These are phyloP conservation scores for Chydorus sphaericus DNA, from an alignment of 2,888 invertebrate genomes.

Conservation along the genomic window DNA sequence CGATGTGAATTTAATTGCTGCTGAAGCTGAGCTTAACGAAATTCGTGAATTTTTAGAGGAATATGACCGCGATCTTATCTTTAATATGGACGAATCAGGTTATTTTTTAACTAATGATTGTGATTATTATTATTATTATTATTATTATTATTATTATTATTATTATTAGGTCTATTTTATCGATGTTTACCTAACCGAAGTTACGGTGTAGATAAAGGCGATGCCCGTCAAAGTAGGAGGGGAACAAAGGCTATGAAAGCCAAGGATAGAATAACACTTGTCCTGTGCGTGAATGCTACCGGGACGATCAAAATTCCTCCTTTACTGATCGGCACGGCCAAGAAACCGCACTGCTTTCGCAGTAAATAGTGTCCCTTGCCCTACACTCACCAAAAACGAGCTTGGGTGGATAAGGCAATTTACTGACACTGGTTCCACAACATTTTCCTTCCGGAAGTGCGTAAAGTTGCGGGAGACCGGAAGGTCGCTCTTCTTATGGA, in stretches of 20 bases:
- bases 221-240: background rate
- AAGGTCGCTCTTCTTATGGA: background rate
- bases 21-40: background rate
- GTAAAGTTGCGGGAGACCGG: background rate
- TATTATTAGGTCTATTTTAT: background rate
- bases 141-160: too few species aligned
- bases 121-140: too few species aligned
- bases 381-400: background rate
- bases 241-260: slow-evolving; percentile 1
- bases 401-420: background rate
- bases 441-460: background rate
- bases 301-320: background rate
- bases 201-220: background rate
- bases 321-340: background rate
- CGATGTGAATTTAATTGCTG: background rate
- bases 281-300: background rate
- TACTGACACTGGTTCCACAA: background rate
- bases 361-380: background rate
- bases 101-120: too few species aligned
- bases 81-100: background rate
- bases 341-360: background rate
- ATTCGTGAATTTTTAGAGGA: background rate
- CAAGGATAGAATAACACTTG: background rate
- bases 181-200: background rate
- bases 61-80: background rate